phyloP scores from a whole-genome alignment of 1,140 invertebrate species.

The Kradibia gibbosae region DNA sequence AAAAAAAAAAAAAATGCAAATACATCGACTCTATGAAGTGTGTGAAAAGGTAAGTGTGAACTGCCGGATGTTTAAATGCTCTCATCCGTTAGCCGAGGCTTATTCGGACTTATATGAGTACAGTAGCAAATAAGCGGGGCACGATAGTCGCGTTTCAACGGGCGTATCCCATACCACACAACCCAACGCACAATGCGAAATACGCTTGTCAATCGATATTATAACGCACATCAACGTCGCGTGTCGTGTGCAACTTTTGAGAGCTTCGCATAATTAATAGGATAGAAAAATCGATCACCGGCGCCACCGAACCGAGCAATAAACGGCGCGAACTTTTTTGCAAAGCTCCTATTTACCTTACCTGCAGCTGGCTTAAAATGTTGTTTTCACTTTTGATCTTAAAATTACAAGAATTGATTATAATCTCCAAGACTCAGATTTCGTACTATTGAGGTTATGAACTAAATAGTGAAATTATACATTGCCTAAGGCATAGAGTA shows the following conservation, averaged over 20 bases:
- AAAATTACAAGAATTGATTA: slow-evolving; percentile 7
- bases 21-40: too few relatives aligned
- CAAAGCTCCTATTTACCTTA: neutral
- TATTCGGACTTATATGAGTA: neutral
- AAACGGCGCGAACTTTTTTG: neutral
- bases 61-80: neutral
- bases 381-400: neutral
- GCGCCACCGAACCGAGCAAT: neutral
- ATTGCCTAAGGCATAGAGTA: neutral
- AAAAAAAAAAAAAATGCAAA: too few relatives aligned
- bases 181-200: neutral
- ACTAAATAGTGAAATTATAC: neutral
- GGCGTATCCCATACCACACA: neutral
- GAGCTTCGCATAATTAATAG: neutral
- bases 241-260: neutral
- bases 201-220: neutral
- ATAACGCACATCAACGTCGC: neutral
- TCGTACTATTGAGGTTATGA: neutral
- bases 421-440: neutral
- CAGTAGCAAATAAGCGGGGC: neutral
- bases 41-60: neutral
- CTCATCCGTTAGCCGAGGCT: neutral
- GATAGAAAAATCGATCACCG: neutral
- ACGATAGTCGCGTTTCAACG: neutral
- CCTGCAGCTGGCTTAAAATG: neutral